Conservation (phyloP, 2,113 vertebrate species). For the Phrynocephalus versicolor region DNA sequence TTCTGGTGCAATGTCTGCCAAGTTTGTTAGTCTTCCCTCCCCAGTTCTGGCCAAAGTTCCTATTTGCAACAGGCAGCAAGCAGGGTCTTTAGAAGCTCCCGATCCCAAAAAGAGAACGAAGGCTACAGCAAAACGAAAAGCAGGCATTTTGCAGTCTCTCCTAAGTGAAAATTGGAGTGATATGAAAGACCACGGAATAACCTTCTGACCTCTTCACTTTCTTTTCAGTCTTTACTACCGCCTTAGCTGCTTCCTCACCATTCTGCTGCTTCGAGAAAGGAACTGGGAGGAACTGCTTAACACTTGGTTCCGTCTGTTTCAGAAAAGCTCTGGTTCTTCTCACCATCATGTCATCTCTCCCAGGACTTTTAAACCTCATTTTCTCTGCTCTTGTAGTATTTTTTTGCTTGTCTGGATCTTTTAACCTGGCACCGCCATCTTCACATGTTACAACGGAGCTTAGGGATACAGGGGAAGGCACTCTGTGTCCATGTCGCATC, state of each 20-base stretch:
- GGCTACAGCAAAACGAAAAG: not conserved
- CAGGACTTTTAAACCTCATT: slow-evolving; percentile 62
- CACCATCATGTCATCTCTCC: slow-evolving; percentile 71
- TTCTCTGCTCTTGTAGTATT: slow-evolving; percentile 55
- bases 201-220: slow-evolving; percentile 66
- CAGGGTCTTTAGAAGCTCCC: not conserved
- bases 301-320: slow-evolving; percentile 56
- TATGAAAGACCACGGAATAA: slow-evolving; percentile 10
- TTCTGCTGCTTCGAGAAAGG: slow-evolving; percentile 71
- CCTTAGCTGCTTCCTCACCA: slow-evolving; percentile 57
- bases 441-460: slow-evolving; percentile 59
- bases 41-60: not conserved
- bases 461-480: slow-evolving; percentile 62
- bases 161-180: not conserved
- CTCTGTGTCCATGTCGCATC: slow-evolving; percentile 67
- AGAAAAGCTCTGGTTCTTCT: slow-evolving; percentile 67
- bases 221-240: slow-evolving; percentile 58
- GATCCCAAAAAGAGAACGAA: not conserved
- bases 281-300: slow-evolving; percentile 77
- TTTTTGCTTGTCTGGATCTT: slow-evolving; percentile 54
- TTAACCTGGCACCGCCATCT: slow-evolving; percentile 52
- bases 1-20: not conserved
- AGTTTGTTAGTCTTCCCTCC: not conserved
- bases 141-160: no score
- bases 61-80: not conserved